Evolutionary conservation across 2,113 vertebrate genomes (phyloP), one percentile per base, ranked within the genome.

Genomic region (Gnathonemus longibarbis): DNA sequence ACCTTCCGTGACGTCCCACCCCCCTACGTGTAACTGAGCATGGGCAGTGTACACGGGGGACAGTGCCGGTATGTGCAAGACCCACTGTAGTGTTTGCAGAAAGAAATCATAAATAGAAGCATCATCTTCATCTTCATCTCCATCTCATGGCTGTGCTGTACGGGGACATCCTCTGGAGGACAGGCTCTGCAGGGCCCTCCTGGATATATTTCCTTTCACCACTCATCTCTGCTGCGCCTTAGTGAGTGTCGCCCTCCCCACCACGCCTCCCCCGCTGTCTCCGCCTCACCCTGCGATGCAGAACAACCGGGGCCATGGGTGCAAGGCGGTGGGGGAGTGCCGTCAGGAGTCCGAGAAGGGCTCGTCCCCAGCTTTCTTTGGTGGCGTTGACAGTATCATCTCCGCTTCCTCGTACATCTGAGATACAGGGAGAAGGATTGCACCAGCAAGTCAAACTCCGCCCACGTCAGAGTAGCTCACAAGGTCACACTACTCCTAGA

Each of bases 331-430:
- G 31, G 70, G 66, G 70, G 70, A 5, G 11, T 8, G n/a, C 27
- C 11, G 15, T 27, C 77, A 58, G 56, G 56, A 77, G 46, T 84
- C 48, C 11, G 31, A 9, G 48, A 2, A 24, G 45, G 31, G 0
- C 46, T 90, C 17, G 89, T 95, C 94, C 0, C 92, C 90, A 90
- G 93, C 92, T 83, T 94, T 95, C 89, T 95, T 96, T 24, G 91
- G 90, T 3, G 95, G 91, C 39, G 89, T 89, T 90, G 95, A 95
- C 91, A 97, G 93, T 90, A 97, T 94, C 91, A 74, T 88, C 90
- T 91, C 91, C 6, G 91, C 90, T 58, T 91, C 89, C 17, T 90
- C 89, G 19, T 89, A 90, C 11, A 91, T 62, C 91, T 91, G 91
- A 17, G 50, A 50, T 45, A 7, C 24, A 24, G 89, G 35, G 3